Percentiles rank a stretch among this genome's conserved stretches.
These are phyloP conservation scores for Amphilophus citrinellus DNA, from an alignment of 2,113 vertebrate species.

Conservation along the genomic window DNA sequence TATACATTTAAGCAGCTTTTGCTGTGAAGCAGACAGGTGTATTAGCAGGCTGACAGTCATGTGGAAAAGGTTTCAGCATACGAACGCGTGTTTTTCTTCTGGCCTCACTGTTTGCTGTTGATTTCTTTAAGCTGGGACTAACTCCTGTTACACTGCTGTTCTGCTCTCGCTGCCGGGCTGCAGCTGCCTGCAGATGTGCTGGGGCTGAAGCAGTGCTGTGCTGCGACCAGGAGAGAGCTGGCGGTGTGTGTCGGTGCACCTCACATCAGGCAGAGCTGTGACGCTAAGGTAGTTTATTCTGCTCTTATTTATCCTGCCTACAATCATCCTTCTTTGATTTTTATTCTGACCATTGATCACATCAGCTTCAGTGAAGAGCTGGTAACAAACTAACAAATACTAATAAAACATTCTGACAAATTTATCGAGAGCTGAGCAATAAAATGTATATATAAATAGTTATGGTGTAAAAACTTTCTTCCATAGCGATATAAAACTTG, in stretches of 20 bases:
- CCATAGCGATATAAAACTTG: too few species aligned
- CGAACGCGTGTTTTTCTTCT: background rate
- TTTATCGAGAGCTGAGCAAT: too few species aligned
- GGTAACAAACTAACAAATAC: background rate
- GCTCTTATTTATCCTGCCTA: too few species aligned
- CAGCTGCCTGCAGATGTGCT: slow-evolving; percentile 38
- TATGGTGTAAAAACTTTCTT: too few species aligned
- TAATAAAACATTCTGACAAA: background rate
- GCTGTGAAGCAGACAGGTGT: background rate
- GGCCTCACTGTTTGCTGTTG: background rate
- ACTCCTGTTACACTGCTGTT: background rate
- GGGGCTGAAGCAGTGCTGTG: slow-evolving; percentile 19
- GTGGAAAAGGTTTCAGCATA: background rate
- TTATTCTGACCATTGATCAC: background rate
- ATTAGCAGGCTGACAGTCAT: too few species aligned
- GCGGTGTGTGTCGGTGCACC: background rate
- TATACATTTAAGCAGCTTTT: too few species aligned
- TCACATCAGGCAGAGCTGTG: slow-evolving; percentile 43
- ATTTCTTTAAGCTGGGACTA: background rate
- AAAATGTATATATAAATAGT: too few species aligned
- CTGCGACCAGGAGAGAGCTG: slow-evolving; percentile 31
- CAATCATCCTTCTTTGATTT: too few species aligned
- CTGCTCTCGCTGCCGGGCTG: background rate
- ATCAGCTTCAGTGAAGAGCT: background rate
- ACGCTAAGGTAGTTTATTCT: slow-evolving; percentile 31